A percentile compares a stretch with the other conserved stretches of the same genome.
Evolutionary conservation across 2,113 vertebrate species (phyloP).

Genomic region (Nyctibius bracteatus): DNA sequence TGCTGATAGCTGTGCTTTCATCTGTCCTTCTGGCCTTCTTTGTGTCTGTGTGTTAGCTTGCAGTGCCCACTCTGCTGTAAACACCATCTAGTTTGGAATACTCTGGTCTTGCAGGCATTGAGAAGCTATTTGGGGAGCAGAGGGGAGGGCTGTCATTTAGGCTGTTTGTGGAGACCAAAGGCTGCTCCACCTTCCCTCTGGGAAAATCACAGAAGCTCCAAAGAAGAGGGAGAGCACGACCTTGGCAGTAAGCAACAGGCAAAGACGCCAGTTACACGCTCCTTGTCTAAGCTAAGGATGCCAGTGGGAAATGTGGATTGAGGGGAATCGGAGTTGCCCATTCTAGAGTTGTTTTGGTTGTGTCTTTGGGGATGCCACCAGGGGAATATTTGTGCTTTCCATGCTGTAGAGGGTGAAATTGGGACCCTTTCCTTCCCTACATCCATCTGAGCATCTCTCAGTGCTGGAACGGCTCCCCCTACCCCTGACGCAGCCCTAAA

Average conservation of each 20-base stretch:
- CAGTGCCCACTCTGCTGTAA: neutral
- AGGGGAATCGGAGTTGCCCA: neutral
- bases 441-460: neutral
- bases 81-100: neutral
- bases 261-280: constrained; percentile 7
- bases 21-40: neutral
- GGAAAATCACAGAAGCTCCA: neutral
- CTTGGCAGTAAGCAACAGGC: neutral
- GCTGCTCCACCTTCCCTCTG: neutral
- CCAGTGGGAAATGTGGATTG: constrained; percentile 1
- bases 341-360: neutral
- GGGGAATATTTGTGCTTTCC: neutral
- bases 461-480: neutral
- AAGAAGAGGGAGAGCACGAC: constrained; percentile 13
- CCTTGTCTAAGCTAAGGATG: neutral
- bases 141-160: neutral
- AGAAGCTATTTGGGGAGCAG: neutral
- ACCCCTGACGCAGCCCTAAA: neutral
- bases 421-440: neutral
- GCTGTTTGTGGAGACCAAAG: neutral
- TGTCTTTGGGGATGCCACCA: neutral
- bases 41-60: neutral
- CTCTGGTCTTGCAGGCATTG: neutral
- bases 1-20: neutral
- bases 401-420: neutral